Evolutionary conservation across 2,888 invertebrate species (phyloP), one percentile per base, ranked within the genome.

Genomic region (Cephus spinipes): DNA sequence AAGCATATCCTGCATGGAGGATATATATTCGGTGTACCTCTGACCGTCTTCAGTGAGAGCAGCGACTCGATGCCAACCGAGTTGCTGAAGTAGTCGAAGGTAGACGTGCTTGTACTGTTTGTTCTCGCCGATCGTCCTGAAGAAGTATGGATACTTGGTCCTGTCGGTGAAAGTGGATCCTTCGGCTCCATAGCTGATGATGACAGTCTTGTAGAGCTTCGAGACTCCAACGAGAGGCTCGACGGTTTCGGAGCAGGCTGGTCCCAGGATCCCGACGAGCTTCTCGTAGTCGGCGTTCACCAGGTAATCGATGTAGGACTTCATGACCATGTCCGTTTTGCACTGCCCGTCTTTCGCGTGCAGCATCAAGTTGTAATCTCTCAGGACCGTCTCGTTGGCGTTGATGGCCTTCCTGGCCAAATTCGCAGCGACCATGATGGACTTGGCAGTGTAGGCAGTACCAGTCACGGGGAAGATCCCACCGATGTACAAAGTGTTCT

Each of bases 181-280:
- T 89, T 96, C 96, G 0, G 96, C 96, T 80, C 95, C 95, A 89
- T 96, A 97, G 75, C 96, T 96, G 79, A 97, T 94, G 1, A 96
- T 94, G 79, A 96, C 93, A 76, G 95, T 95, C 82, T 94, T 94
- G 86, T 95, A 96, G 86, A 95, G 95, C 81, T 94, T 95, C 0
- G 96, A 95, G 3, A 97, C 94, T 0, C 96, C 96, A 0, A 96
- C 96, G 68, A 97, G 92, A 0, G 96, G 96, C 87, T 96, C 96
- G 0, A 96, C 95, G 0, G 96, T 96, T 88, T 96, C 96, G 0
- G 96, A 96, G 86, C 96, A 97, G 0, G 95, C 96, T 0, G 96
- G 96, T 11, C 97, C 96, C 74, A 96, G 88, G 1, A 97, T 94
- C 0, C 96, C 97, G 79, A 95, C 93, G 80, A 96, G 91, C 75